These are phyloP conservation scores for Bubo bubo DNA, from an alignment of 2,113 vertebrate species.

Conservation along the genomic window DNA sequence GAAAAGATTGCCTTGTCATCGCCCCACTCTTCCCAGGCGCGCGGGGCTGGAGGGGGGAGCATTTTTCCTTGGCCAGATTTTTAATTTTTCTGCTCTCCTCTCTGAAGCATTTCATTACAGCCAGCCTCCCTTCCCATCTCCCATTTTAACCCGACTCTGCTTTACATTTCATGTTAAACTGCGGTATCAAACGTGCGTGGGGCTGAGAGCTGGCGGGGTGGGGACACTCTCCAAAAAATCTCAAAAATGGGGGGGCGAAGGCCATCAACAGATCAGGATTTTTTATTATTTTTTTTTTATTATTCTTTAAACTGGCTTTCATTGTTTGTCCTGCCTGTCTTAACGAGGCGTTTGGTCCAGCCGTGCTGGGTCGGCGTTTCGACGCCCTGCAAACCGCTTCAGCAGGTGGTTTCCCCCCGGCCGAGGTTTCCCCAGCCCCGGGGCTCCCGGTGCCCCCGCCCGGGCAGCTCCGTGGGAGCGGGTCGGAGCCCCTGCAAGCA, in stretches of 20 bases:
- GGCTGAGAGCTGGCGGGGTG: neutral
- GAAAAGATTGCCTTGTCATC: neutral
- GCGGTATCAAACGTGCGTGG: neutral
- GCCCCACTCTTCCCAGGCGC: neutral
- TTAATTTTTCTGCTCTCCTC: neutral
- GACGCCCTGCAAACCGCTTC: neutral
- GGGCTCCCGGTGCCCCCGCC: rapidly evolving
- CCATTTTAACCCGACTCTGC: neutral
- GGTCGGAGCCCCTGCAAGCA: neutral
- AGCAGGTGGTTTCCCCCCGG: neutral
- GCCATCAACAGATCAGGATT: neutral
- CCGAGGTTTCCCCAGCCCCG: rapidly evolving
- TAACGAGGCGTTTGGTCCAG: neutral
- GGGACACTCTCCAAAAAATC: neutral
- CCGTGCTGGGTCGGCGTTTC: neutral
- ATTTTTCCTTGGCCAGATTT: neutral
- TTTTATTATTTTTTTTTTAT: neutral
- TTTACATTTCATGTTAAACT: neutral
- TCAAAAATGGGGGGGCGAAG: neutral
- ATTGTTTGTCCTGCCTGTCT: neutral
- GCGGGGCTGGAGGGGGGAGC: neutral
- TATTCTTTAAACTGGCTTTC: neutral
- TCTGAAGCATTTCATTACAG: neutral
- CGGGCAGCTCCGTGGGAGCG: neutral
- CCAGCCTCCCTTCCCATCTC: neutral